Base-by-base conservation (phyloP, 1,140 invertebrate genomes). In the Scaptomyza montana region DNA sequence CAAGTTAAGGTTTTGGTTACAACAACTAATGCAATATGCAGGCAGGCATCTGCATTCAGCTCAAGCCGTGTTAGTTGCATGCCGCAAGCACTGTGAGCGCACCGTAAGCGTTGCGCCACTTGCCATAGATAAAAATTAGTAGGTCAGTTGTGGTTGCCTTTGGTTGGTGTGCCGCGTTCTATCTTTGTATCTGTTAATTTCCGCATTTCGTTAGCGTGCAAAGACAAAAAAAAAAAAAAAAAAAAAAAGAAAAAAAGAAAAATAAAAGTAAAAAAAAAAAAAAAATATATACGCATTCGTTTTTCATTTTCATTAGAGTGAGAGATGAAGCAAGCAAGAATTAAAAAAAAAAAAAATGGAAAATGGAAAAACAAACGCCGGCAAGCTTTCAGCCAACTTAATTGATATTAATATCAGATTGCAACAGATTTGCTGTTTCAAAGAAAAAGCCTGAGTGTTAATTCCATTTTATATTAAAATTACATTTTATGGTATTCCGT, bases 151-250 rank as follows among this genome's bases (percentile, higher is more conserved):
- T 53, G 51, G 16, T 36, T 36, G 33, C 33, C 8, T 36, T 9
- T 36, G 19, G 47, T 9, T 25, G 10, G 46, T 57, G 19, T 43
- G 65, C 47, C 33, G 16, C 49, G 47, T 60, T 77, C 74, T 77
- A 74, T 74, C 74, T 74, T 61, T 64, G 54, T 64, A 78, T 78
- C 75, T 78, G 55, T 70, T 78, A 78, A 78, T 78, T 78, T 78
- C 72, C 72, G 72, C 67, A 67, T 64, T 70, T 70, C 60, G 67
- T 56, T 63, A 70, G 57, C 46, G 33, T 12, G 59, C 16, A 12
- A 12, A 33, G 49, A 19, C 41, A 41, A 43, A 21, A 12, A 16
- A 54, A 56, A 28, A 53, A 59, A 1, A 16, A 16, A 16, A 16
- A 16, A 16, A 16, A 16, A 16, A 16, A 16, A 16, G 1, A 16